Percentiles rank a stretch among this genome's conserved stretches.
Conservation (phyloP, 2,113 vertebrate genomes). For the Leucopsar rothschildi region DNA sequence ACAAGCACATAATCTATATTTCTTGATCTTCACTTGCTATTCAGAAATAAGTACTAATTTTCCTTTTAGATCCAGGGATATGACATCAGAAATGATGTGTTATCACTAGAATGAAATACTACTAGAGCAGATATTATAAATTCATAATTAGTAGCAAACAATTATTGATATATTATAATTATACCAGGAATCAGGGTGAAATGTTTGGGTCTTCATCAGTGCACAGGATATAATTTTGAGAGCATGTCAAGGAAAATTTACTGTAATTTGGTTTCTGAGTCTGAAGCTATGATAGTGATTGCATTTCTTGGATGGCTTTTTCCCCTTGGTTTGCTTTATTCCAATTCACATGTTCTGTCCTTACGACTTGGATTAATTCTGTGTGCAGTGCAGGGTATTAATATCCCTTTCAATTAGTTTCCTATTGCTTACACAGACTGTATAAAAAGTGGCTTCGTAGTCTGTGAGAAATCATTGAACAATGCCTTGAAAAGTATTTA, state of each 20-base stretch:
- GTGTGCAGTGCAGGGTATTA: background rate
- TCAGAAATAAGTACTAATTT: background rate
- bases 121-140: background rate
- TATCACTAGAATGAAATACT: background rate
- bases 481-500: background rate
- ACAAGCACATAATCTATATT: background rate
- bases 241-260: background rate
- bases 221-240: background rate
- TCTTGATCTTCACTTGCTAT: background rate
- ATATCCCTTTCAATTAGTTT: background rate
- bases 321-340: background rate
- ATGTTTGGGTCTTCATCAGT: background rate
- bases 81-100: background rate
- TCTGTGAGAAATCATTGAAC: background rate
- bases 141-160: background rate
- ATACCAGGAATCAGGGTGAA: background rate
- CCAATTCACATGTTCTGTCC: background rate
- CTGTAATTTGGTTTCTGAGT: background rate
- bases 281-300: background rate
- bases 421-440: background rate
- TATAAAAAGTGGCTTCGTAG: background rate
- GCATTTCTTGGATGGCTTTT: background rate
- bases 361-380: background rate
- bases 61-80: background rate
- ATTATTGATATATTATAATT: background rate